Evolutionary conservation across 2,113 vertebrate species (phyloP).

Genomic region (Hirundichthys speculiger): DNA sequence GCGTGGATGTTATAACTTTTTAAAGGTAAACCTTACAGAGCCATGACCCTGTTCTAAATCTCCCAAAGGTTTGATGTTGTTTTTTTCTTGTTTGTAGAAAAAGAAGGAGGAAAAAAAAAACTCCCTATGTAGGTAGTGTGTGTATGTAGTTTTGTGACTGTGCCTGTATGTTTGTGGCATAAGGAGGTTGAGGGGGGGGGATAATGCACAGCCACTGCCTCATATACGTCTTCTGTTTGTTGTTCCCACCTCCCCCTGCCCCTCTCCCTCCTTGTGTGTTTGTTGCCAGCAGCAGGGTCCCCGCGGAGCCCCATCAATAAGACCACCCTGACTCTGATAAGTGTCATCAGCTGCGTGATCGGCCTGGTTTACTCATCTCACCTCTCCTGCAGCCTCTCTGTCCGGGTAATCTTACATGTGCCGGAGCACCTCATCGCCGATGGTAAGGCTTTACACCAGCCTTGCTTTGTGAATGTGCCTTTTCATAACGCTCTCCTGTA

Average conservation of each 20-base stretch:
- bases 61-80: conserved; percentile 43
- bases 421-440: conserved; percentile 97
- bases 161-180: conserved; percentile 29
- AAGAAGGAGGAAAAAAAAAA: conserved; percentile 32
- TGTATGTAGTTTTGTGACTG: conserved; percentile 14
- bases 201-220: conserved; percentile 22
- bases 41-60: conserved; percentile 34
- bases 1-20: conserved; percentile 56
- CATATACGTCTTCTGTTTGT: conserved; percentile 35
- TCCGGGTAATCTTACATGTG: conserved; percentile 94
- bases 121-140: conserved; percentile 24
- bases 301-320: conserved; percentile 96
- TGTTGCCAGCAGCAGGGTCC: conserved; percentile 83
- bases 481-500: conserved; percentile 17
- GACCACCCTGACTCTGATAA: conserved; percentile 97
- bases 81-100: conserved; percentile 62
- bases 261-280: conserved; percentile 6
- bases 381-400: conserved; percentile 90
- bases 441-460: conserved; percentile 80
- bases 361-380: conserved; percentile 94
- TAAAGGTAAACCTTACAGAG: conserved; percentile 63
- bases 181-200: background rate
- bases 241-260: background rate
- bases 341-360: conserved; percentile 92
- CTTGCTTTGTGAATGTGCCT: background rate